A percentile compares a stretch with the other conserved stretches of the same genome.
phyloP scores from a whole-genome alignment of 2,797 vertebrate genomes.

The Pseudocheirus occidentalis region DNA sequence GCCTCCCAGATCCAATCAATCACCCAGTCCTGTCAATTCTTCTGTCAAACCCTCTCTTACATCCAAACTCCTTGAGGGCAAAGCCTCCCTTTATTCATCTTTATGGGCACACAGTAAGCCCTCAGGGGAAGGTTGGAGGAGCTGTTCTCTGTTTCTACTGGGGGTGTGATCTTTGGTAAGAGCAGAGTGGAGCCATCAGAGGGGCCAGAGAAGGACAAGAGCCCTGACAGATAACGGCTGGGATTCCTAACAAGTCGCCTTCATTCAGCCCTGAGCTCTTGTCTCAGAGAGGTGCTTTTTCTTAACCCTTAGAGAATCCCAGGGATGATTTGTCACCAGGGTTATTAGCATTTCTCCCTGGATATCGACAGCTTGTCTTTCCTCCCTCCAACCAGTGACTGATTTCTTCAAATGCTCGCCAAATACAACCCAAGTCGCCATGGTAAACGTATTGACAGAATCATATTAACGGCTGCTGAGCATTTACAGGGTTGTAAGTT shows the following conservation, averaged over 20 bases:
- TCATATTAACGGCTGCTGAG: slow-evolving; percentile 91
- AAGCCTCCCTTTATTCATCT: neutral
- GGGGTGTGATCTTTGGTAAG: slow-evolving; percentile 43
- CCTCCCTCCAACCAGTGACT: slow-evolving; percentile 88
- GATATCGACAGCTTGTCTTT: slow-evolving; percentile 92
- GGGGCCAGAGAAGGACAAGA: slow-evolving; percentile 60
- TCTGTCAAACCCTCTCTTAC: neutral
- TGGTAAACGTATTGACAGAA: slow-evolving; percentile 91
- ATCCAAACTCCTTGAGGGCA: neutral
- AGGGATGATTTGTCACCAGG: slow-evolving; percentile 87
- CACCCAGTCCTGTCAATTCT: neutral
- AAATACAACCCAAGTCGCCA: slow-evolving; percentile 89
- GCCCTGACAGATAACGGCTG: slow-evolving; percentile 81
- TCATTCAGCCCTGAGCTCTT: slow-evolving; percentile 79
- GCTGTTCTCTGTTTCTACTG: neutral
- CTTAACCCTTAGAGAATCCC: slow-evolving; percentile 87
- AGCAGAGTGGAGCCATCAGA: slow-evolving; percentile 50
- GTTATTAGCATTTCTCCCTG: slow-evolving; percentile 94
- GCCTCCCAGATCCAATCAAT: neutral
- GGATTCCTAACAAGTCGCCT: slow-evolving; percentile 81
- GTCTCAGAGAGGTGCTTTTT: slow-evolving; percentile 79
- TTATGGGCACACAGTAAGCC: neutral
- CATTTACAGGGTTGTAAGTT: slow-evolving; percentile 87
- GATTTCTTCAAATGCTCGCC: slow-evolving; percentile 90
- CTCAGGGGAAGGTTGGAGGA: neutral